These are phyloP conservation scores for Rhegmatorhina hoffmannsi DNA, from an alignment of 2,113 vertebrate species.

Conservation along the genomic window DNA sequence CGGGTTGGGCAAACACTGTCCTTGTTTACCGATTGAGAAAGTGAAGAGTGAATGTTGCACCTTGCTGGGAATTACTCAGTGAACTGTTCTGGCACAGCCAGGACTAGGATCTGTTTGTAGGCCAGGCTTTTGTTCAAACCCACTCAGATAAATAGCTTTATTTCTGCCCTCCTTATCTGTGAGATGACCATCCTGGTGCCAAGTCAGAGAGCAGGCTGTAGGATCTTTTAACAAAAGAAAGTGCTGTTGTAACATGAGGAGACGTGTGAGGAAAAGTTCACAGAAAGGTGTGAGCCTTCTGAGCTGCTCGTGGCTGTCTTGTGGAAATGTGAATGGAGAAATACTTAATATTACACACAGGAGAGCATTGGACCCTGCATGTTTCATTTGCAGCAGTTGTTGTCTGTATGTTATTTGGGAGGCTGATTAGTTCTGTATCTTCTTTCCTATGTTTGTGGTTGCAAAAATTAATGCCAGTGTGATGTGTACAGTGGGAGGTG, in stretches of 20 bases:
- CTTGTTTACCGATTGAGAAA: neutral
- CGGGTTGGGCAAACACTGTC: neutral
- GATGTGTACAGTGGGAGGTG: neutral
- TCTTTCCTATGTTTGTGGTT: neutral
- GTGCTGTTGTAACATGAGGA: neutral
- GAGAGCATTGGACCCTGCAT: fast-evolving
- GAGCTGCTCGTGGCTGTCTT: neutral
- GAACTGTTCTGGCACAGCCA: neutral
- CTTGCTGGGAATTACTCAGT: neutral
- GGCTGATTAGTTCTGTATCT: neutral
- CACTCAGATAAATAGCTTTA: neutral
- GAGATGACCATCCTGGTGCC: neutral
- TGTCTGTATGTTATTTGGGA: neutral
- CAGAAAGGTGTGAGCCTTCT: neutral
- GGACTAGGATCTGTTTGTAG: neutral
- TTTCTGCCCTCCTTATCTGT: neutral
- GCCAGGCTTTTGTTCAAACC: neutral
- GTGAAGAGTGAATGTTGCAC: neutral
- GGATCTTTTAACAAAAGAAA: neutral
- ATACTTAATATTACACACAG: neutral
- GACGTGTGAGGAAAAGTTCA: neutral
- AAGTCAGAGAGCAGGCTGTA: neutral
- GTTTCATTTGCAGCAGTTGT: neutral
- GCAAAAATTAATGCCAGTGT: neutral
- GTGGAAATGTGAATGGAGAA: neutral